Evolutionary conservation across 2,888 invertebrate species (phyloP), one percentile per base, ranked within the genome.

Genomic region (Pterostichus madidus): DNA sequence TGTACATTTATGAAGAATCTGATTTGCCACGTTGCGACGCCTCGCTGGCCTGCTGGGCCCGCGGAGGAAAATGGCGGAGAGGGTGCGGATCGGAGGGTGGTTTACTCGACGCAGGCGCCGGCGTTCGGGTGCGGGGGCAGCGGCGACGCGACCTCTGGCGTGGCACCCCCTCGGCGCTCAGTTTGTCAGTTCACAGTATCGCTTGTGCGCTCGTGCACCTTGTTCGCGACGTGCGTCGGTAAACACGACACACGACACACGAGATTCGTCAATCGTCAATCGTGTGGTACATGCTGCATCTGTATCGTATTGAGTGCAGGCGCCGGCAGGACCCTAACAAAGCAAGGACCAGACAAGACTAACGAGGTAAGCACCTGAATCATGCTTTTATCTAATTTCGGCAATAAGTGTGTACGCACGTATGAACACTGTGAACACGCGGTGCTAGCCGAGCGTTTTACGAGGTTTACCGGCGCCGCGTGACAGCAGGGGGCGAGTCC

Each of bases 1-100:
- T 77, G 53, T 77, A 77, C 59, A 77, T 77, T 77, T 52, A 80
- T 80, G 80, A 80, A 80, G 80, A 80, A 80, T 80, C 80, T 80
- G 68, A 80, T 80, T 68, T 80, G 80, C 53, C 80, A 80, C 52
- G 80, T 80, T 39, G 78, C 61, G 61, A 78, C 61, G 77, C 77
- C 77, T 77, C 56, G 56, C 53, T 17, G 15, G 39, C 32, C 31
- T 49, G 49, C 49, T 75, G 24, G 24, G 53, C 39, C 7, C 75
- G 53, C n/a, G 59, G 68, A 52, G 44, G 80, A 80, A 80, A 80
- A 80, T 80, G 79, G 79, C 68, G 79, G 15, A 44, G 79, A 61
- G 59, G 59, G 59, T 61, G 61, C 32, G 64, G 49, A 64, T 17
- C 39, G 68, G 68, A 68, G 68, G 68, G 68, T 13, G 6, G 35